Evolutionary conservation across 2,113 vertebrate species (phyloP).

Genomic region (Pelmatolapia mariae): DNA sequence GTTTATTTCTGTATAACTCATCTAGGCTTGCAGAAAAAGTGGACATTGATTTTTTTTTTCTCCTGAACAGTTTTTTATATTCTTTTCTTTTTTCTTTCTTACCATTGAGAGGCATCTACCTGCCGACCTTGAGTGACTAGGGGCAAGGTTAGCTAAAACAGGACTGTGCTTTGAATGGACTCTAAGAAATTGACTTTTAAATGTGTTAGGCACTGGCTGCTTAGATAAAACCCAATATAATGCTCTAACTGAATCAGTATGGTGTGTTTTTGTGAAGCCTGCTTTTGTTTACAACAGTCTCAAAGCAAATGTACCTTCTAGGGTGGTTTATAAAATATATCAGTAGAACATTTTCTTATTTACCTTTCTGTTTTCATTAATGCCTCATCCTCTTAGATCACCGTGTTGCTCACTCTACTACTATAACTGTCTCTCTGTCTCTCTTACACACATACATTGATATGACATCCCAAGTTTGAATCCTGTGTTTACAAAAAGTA

Average conservation of each 20-base stretch:
- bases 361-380: neutral
- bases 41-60: slow-evolving; percentile 1
- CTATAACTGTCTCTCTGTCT: neutral
- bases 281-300: neutral
- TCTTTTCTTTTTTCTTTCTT: neutral
- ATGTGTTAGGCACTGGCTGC: neutral
- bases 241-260: neutral
- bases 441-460: neutral
- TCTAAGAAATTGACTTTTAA: neutral
- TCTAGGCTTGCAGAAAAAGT: slow-evolving; percentile 9
- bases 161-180: neutral
- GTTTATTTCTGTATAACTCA: slow-evolving; percentile 19
- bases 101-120: neutral
- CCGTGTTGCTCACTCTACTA: neutral
- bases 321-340: neutral
- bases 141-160: neutral
- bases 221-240: neutral
- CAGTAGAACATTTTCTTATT: neutral
- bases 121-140: neutral
- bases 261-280: neutral
- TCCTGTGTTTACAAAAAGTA: neutral
- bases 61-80: neutral
- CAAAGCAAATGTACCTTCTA: neutral
- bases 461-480: neutral
- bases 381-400: neutral